Percentiles rank a stretch among this genome's conserved stretches.
Conservation (phyloP, 1,140 invertebrate species). For the Musca vetustissima region DNA sequence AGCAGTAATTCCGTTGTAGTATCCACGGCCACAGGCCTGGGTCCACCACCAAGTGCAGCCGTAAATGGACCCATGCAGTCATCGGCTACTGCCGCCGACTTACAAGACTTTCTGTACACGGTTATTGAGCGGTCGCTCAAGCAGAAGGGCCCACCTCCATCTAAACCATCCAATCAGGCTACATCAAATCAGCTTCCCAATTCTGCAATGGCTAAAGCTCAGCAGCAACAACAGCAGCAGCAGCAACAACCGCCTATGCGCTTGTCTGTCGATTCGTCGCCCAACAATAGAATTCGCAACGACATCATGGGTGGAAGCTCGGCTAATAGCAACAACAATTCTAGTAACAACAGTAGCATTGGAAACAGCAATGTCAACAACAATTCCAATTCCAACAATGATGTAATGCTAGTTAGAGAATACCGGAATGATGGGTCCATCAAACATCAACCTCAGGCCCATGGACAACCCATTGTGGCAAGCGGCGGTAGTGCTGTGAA, state of each 20-base stretch:
- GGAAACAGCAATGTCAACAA: constrained; percentile 20
- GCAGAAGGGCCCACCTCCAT: constrained; percentile 54
- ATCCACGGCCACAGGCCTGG: constrained; percentile 30
- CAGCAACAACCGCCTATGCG: constrained; percentile 27
- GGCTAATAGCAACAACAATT: constrained; percentile 20
- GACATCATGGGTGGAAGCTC: constrained; percentile 17
- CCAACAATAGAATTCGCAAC: constrained; percentile 13
- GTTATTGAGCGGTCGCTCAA: constrained; percentile 44
- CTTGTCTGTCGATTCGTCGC: not conserved
- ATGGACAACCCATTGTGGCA: constrained; percentile 36
- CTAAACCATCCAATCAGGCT: constrained; percentile 26
- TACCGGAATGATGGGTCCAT: constrained; percentile 54
- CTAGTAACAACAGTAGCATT: constrained; percentile 9
- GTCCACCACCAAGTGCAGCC: constrained; percentile 32
- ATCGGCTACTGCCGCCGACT: no score
- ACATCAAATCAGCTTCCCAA: not conserved
- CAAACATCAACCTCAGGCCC: constrained; percentile 33
- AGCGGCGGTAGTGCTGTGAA: constrained; percentile 8
- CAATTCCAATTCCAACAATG: constrained; percentile 36
- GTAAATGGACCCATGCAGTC: constrained; percentile 48
- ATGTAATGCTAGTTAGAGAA: constrained; percentile 60
- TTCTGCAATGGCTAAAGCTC: constrained; percentile 30
- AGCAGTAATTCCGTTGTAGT: constrained; percentile 23
- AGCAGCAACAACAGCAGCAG: constrained; percentile 30
- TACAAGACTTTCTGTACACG: constrained; percentile 48